A percentile compares a stretch with the other conserved stretches of the same genome.
Conservation (phyloP, 37 sponge, comb jelly and placozoan species). For the Mnemiopsis leidyi region DNA sequence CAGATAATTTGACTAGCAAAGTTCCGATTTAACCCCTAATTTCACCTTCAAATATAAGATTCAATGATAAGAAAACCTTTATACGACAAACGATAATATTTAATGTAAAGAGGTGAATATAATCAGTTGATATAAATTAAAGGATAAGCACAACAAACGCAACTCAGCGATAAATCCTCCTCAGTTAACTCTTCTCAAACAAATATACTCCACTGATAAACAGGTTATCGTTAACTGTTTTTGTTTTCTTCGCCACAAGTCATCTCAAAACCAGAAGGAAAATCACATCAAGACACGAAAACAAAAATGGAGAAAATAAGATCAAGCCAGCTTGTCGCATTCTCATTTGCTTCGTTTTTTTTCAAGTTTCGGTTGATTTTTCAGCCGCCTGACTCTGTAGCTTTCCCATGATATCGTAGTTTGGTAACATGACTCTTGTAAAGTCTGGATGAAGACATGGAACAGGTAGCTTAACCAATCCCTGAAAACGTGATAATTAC, state of each 20-base stretch:
- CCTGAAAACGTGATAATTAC: background rate
- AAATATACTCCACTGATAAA: background rate
- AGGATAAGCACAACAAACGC: background rate
- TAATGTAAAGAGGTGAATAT: background rate
- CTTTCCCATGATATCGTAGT: slow-evolving; percentile 33
- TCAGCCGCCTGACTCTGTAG: background rate
- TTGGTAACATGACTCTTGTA: slow-evolving; percentile 22
- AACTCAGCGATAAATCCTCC: background rate
- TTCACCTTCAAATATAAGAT: no score
- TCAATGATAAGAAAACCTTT: background rate
- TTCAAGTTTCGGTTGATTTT: background rate
- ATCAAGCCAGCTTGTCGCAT: background rate
- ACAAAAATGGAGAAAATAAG: background rate
- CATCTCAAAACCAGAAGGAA: background rate
- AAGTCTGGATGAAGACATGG: slow-evolving; percentile 61
- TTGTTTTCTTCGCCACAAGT: no score
- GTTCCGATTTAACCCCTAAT: no score
- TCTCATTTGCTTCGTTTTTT: no score
- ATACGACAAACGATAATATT: background rate
- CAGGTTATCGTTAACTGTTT: no score
- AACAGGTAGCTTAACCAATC: slow-evolving; percentile 41
- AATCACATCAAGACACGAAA: background rate
- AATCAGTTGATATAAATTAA: background rate
- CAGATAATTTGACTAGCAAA: no score
- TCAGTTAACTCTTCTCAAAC: background rate